Conservation (phyloP, 2,888 invertebrate species). For the Spodoptera picta region DNA sequence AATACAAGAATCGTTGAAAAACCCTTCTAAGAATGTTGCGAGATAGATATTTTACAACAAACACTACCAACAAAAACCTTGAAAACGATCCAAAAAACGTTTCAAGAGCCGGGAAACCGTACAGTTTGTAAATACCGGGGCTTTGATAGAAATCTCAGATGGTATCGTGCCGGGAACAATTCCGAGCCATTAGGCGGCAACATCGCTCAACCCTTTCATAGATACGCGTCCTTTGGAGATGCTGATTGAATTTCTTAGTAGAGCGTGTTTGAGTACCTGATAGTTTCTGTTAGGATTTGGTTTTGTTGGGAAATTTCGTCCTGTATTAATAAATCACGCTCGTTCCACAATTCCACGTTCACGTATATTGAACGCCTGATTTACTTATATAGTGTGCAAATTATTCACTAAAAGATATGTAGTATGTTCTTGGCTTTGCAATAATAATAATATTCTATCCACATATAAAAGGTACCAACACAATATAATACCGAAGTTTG, state of each 20-base stretch:
- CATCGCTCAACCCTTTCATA: conserved; percentile 63
- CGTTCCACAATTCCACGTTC: no score
- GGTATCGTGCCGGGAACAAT: conserved; percentile 55
- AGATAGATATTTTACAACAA: not conserved
- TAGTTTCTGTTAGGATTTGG: conserved; percentile 24
- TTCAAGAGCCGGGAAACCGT: conserved; percentile 22
- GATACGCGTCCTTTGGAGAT: conserved; percentile 55
- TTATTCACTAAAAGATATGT: no score
- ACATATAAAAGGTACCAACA: no score
- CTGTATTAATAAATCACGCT: no score
- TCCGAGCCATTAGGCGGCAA: conserved; percentile 63
- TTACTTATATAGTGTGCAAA: no score
- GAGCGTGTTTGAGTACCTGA: conserved; percentile 33
- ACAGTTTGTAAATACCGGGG: conserved; percentile 34
- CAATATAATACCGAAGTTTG: no score
- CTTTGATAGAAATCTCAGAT: conserved; percentile 44
- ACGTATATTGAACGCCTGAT: no score
- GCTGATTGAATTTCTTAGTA: conserved; percentile 68
- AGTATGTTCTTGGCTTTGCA: no score
- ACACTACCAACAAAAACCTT: not conserved
- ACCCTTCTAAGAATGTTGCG: no score
- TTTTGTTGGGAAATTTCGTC: conserved; percentile 3
- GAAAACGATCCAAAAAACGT: conserved; percentile 6
- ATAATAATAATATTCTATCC: no score
- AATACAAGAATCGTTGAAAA: no score